Base-by-base conservation (phyloP, 2,888 invertebrate genomes). In the Meloe dianella region DNA sequence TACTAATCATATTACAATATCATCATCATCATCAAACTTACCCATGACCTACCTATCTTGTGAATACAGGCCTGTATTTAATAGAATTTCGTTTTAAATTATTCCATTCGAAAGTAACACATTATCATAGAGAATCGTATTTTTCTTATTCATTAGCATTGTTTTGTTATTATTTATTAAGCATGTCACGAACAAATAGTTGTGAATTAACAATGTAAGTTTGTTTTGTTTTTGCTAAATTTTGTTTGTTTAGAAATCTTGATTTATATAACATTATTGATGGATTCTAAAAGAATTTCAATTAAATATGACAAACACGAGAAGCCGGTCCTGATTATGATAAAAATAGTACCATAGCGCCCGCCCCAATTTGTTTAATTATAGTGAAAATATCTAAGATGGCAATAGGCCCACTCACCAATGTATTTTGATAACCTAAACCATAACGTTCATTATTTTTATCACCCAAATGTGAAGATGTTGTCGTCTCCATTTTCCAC, bases 381-480 rank as follows among this genome's bases (percentile, higher is more conserved):
- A n/a, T n/a, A n/a, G n/a, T n/a, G n/a, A n/a, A n/a, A n/a, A n/a
- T n/a, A n/a, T n/a, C 20, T 56, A 17, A 20, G 14, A 63, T 57
- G n/a, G 22, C 14, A 62, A 27, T 57, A 20, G 35, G 20, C 60
- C 20, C 62, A 81, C 83, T 83, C 73, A 84, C 84, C 79, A 84
- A 75, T 64, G 84, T 84, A 76, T 84, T 83, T 73, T 83, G 83
- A 73, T 82, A 84, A 61, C 92, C 92, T 78, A 92, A 83, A 67
- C 91, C 91, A 67, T 88, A 85, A 74, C 88, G 89, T 76, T 90
- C 88, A 77, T 88, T 87, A 64, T 74, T 70, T 57, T 73, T 72
- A 60, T 73, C 73, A 58, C 74, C 71, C 41, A 47, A 2, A 47
- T 20, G 8, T 10, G 20, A 3, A 2, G 47, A 17, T 17, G 20